These are phyloP conservation scores for Acanthisitta chloris DNA, from an alignment of 2,113 vertebrate species.

Conservation along the genomic window DNA sequence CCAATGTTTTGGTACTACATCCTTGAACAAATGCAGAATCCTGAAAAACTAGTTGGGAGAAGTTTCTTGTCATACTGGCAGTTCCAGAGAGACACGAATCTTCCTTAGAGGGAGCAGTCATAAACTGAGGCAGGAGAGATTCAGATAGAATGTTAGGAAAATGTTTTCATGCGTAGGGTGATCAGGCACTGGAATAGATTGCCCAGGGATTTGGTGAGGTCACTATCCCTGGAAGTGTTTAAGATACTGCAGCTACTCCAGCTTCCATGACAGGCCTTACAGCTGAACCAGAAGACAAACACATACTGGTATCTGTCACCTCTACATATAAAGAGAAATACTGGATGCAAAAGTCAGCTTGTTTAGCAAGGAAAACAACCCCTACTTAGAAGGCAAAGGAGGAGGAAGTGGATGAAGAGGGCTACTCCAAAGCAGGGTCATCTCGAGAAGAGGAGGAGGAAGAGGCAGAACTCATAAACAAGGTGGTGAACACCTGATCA, in stretches of 20 bases:
- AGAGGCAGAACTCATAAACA: background rate
- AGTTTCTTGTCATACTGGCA: background rate
- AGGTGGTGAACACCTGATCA: background rate
- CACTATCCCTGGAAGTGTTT: too few species aligned
- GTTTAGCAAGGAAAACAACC: background rate
- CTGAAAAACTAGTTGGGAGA: background rate
- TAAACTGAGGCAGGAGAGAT: too few species aligned
- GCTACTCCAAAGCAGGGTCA: background rate
- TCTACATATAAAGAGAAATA: background rate
- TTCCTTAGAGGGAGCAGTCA: too few species aligned
- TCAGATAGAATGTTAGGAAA: too few species aligned
- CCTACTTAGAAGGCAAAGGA: background rate
- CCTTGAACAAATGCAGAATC: background rate
- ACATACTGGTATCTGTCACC: fast-evolving
- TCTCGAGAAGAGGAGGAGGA: background rate
- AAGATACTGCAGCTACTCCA: background rate
- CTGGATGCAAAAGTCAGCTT: background rate
- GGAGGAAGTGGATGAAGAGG: background rate
- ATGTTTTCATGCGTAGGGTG: too few species aligned
- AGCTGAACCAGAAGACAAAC: background rate
- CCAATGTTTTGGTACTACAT: background rate
- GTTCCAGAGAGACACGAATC: background rate
- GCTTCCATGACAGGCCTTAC: background rate
- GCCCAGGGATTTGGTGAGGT: too few species aligned
- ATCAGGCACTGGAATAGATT: too few species aligned